phyloP scores from a whole-genome alignment of 2,888 invertebrate species.

The Hecatera dysodea region DNA sequence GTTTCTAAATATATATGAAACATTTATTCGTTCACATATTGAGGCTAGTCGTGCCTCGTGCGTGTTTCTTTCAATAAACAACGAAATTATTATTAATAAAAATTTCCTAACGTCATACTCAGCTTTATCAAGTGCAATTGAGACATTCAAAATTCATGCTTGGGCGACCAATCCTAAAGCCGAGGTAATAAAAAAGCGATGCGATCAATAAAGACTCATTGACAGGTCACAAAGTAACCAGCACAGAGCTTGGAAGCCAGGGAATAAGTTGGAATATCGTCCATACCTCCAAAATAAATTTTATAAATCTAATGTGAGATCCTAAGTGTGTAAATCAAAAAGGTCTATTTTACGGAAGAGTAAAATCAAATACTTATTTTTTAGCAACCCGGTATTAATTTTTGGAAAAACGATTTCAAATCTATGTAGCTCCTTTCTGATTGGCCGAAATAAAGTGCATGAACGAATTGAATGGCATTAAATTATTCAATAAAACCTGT shows the following conservation, averaged over 20 bases:
- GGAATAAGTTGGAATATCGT: too few species aligned
- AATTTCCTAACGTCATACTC: conserved; percentile 10
- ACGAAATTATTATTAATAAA: conserved; percentile 21
- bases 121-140: conserved; percentile 36
- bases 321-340: too few species aligned
- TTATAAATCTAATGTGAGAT: too few species aligned
- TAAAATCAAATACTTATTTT: too few species aligned
- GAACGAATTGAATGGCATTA: too few species aligned
- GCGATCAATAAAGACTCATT: conserved; percentile 51
- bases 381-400: too few species aligned
- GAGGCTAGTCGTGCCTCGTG: neutral
- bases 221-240: conserved; percentile 15
- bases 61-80: neutral
- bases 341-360: too few species aligned
- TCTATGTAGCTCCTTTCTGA: too few species aligned
- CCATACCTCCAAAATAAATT: too few species aligned
- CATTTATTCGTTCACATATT: neutral
- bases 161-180: conserved; percentile 25
- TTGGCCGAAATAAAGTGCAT: too few species aligned
- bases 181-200: conserved; percentile 56
- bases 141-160: conserved; percentile 36
- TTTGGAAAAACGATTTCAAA: too few species aligned
- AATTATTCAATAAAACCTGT: too few species aligned
- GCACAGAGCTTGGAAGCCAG: neutral
- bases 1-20: neutral